Conservation (phyloP, 2,113 vertebrate genomes). For the Scopus umbretta region DNA sequence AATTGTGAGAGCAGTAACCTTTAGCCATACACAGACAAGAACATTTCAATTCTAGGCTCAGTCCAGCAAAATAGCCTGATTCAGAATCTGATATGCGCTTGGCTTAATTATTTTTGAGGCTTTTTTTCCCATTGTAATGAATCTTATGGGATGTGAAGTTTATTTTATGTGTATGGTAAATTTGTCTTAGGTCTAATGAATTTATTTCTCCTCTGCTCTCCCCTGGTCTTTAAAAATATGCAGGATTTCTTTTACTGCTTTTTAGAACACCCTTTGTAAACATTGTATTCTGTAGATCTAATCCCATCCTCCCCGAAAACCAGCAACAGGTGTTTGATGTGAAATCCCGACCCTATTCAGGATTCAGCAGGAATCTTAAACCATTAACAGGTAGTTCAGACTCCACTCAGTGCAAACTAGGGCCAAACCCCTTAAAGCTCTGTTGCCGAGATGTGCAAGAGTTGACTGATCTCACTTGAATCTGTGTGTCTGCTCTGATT, state of each 20-base stretch:
- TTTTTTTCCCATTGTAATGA: not conserved
- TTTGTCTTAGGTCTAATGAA: not conserved
- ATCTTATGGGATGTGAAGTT: not conserved
- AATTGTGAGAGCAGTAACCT: conserved; percentile 9
- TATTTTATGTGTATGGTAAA: not conserved
- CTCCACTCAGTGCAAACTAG: not conserved
- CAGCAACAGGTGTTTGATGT: not conserved
- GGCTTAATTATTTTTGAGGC: conserved; percentile 1
- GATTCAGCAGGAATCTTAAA: not conserved
- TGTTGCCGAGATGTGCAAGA: not conserved
- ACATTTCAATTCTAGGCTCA: conserved; percentile 41
- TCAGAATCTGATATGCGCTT: not conserved
- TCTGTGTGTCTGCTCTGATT: not conserved
- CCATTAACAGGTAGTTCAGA: not conserved
- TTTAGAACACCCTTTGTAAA: not conserved
- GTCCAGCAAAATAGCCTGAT: not conserved
- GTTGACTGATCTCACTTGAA: rapidly evolving
- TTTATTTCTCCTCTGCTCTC: not conserved
- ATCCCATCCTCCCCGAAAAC: not conserved
- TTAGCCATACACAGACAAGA: conserved; percentile 14
- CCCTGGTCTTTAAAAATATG: not conserved
- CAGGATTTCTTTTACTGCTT: not conserved
- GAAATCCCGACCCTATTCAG: not conserved
- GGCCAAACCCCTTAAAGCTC: not conserved
- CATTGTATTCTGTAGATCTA: not conserved